Percentiles rank a stretch among this genome's conserved stretches.
phyloP scores from a whole-genome alignment of 53 echinoderm and acorn worm genomes.

The Luidia sarsii region DNA sequence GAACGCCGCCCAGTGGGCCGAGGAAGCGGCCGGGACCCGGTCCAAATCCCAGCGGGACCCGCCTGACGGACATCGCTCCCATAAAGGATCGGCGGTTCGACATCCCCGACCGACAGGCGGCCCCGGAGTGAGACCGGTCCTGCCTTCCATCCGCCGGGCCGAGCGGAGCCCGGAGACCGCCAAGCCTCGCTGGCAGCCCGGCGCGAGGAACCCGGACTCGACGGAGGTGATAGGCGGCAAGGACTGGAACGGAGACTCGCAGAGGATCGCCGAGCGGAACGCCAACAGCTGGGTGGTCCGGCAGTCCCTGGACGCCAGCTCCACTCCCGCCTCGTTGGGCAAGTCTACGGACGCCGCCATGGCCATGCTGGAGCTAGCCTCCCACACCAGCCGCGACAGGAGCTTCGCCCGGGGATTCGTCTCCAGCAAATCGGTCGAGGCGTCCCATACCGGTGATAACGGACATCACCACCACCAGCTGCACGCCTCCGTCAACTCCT shows the following conservation, averaged over 20 bases:
- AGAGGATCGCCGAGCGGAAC: constrained; percentile 27
- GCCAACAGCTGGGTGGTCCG: constrained; percentile 13
- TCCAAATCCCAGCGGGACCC: constrained; percentile 34
- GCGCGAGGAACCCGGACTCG: constrained; percentile 10
- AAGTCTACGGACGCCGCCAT: constrained; percentile 68
- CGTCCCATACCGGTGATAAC: too few species aligned
- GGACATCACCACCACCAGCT: too few species aligned
- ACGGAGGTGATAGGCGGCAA: constrained; percentile 22
- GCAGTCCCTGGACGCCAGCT: constrained; percentile 4
- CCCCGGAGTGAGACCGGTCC: not conserved
- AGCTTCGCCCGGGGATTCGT: constrained; percentile 56
- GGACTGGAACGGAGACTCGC: constrained; percentile 15
- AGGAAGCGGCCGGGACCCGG: constrained; percentile 52
- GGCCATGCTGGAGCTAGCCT: constrained; percentile 74
- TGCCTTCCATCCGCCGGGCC: not conserved
- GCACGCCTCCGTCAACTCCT: constrained; percentile 18
- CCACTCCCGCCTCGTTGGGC: not conserved
- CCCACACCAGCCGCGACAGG: constrained; percentile 53
- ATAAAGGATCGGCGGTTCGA: too few species aligned
- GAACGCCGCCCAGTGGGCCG: constrained; percentile 84
- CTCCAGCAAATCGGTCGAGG: constrained; percentile 27
- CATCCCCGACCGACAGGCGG: constrained; percentile 43
- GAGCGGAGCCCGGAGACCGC: constrained; percentile 10
- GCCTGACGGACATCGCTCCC: constrained; percentile 45
- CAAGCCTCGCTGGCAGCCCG: constrained; percentile 12